Evolutionary conservation across 1,140 invertebrate genomes (phyloP), one percentile per base, ranked within the genome.

Genomic region (Macrosteles quadrilineatus): DNA sequence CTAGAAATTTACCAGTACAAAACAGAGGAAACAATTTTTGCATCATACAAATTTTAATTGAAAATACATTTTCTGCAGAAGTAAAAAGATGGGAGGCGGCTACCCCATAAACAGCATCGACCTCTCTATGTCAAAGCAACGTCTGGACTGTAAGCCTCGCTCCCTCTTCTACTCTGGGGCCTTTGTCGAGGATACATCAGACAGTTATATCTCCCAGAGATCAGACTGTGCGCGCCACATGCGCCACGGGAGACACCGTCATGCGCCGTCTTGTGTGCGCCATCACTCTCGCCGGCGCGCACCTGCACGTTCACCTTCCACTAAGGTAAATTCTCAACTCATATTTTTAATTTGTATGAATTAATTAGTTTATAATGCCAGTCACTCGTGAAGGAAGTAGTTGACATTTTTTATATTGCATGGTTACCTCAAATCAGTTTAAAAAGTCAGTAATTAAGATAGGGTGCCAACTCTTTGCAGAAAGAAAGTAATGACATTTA

Each of bases 131-230:
- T 55, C 73, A 4, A 75, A 75, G 64, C 32, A 63, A 17, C 43
- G 66, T 14, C 30, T 72, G 29, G 72, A 74, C 23, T 72, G 71
- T 23, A 73, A 75, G 30, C 75, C 75, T 21, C 64, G 75, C 30
- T 75, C 74, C 0, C 30, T 75, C 3, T 74, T 74, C 53, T 71
- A 76, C 59, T 74, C 76, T 17, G 68, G 66, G 12, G 75, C 74
- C 0, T 77, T 77, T 57, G 78, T 80, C 68, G 78, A 77, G 27
- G 78, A 78, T 36, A 77, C 78, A 0, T 73, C 76, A 2, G 73
- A 77, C 36, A 75, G 74, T 31, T 76, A 76, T 32, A 73, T 73
- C 0, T 77, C 76, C 0, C 72, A 75, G 2, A 65, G 71, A 1
- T 71, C 72, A n/a, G 72, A 74, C 2, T 74, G 73, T 59, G 63